Evolutionary conservation across 2,113 vertebrate genomes (phyloP).

Genomic region (Morphnarchus princeps): DNA sequence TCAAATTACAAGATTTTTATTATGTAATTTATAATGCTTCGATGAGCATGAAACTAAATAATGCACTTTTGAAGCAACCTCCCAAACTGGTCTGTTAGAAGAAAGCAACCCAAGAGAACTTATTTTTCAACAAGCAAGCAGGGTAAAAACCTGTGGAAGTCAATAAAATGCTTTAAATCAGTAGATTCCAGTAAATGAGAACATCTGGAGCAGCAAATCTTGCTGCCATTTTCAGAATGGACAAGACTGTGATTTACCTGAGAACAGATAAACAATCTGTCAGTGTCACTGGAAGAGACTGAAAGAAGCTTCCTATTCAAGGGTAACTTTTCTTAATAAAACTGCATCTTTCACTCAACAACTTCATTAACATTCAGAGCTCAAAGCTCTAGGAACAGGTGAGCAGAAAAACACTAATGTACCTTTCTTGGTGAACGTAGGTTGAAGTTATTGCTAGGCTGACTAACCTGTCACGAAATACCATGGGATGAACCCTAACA

Average conservation of each 20-base stretch:
- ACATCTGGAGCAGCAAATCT: constrained; percentile 29
- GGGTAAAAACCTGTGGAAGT: background rate
- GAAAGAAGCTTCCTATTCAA: background rate
- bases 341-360: background rate
- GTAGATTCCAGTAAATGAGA: background rate
- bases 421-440: background rate
- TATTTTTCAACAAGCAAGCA: background rate
- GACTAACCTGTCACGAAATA: background rate
- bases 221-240: background rate
- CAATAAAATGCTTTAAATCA: background rate
- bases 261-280: background rate
- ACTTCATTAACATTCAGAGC: constrained; percentile 31
- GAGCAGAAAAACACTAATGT: background rate
- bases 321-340: background rate
- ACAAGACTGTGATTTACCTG: background rate
- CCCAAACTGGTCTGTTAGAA: background rate
- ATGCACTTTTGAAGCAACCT: background rate
- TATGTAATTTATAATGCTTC: background rate
- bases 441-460: background rate
- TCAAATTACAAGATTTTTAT: background rate
- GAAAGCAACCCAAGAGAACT: background rate
- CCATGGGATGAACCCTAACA: background rate
- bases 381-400: background rate
- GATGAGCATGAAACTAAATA: background rate
- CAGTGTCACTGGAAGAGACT: background rate